Evolutionary conservation across 2,888 invertebrate species (phyloP), one percentile per base, ranked within the genome.

Genomic region (Xestia ashworthii): DNA sequence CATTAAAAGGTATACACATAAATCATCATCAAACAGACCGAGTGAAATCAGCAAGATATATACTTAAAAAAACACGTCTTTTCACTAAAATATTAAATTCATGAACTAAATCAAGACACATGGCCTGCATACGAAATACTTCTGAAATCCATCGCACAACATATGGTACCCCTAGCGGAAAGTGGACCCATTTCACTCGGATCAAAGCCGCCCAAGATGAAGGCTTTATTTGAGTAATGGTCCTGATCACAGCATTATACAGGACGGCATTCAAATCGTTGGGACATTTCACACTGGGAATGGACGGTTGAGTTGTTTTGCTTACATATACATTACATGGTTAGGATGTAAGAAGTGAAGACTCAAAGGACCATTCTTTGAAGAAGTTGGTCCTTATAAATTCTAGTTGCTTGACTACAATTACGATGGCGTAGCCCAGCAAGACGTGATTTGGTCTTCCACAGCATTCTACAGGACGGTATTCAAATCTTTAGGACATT

Each of bases 141-240:
- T 78, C 76, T 60, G 64, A 73, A 74, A 82, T 78, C 72, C 77
- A 60, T 83, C 78, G 71, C 32, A 38, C 68, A 70, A 67, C 72
- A 81, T 68, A 84, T 71, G 85, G 81, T 67, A 50, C 0, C 32
- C 71, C 68, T 74, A 83, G 81, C 80, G 84, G 79, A 88, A 87
- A 86, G 79, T 80, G 76, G 77, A 74, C 81, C 86, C 85, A 84
- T 89, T 86, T 84, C 82, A 80, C 75, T 74, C 48, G 82, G 83
- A 84, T 86, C 84, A 81, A 55, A 53, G 58, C 71, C 74, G 55
- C 71, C 71, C 73, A 77, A 83, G 83, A 85, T 88, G 85, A 89
- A 83, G 90, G 90, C 86, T 89, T 89, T 90, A 86, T 86, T 78
- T 89, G 90, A 89, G 83, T 86, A 86, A 90, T 89, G 85, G 86